phyloP scores from a whole-genome alignment of 2,797 vertebrate species.

The Carcharodon carcharias region DNA sequence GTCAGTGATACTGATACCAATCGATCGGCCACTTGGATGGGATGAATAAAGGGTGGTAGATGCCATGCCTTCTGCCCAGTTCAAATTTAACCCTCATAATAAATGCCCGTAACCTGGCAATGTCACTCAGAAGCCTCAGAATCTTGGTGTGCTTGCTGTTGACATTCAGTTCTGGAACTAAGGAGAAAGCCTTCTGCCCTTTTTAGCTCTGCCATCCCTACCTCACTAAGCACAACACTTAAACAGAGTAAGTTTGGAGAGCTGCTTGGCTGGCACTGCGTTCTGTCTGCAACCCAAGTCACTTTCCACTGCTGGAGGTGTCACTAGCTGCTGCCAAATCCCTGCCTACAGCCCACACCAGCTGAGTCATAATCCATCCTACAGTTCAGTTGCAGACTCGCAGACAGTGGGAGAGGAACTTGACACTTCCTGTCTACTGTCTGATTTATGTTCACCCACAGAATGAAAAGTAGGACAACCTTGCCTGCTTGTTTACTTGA shows the following conservation, averaged over 20 bases:
- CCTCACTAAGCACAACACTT: not conserved
- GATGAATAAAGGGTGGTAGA: not conserved
- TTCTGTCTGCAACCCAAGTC: not conserved
- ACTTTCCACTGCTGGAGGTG: not conserved
- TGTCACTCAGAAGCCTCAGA: not conserved
- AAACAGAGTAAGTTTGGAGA: not conserved
- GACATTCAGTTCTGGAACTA: too few species aligned
- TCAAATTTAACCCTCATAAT: not conserved
- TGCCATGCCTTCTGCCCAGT: not conserved
- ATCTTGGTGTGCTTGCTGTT: not conserved
- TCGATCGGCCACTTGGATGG: not conserved
- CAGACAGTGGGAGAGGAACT: not conserved
- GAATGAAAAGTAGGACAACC: not conserved
- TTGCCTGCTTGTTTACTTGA: not conserved
- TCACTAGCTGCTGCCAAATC: not conserved
- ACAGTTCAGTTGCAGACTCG: not conserved
- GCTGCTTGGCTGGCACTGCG: not conserved
- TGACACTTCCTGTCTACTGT: not conserved
- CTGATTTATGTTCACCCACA: conserved; percentile 3
- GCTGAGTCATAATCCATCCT: not conserved
- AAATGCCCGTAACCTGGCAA: not conserved
- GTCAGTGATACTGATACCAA: not conserved
- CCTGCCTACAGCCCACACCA: not conserved
- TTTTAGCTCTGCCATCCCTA: not conserved
- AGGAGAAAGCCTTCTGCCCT: not conserved